Percentiles rank a stretch among this genome's conserved stretches.
Conservation (phyloP, 2,113 vertebrate genomes). For the Indicator indicator region DNA sequence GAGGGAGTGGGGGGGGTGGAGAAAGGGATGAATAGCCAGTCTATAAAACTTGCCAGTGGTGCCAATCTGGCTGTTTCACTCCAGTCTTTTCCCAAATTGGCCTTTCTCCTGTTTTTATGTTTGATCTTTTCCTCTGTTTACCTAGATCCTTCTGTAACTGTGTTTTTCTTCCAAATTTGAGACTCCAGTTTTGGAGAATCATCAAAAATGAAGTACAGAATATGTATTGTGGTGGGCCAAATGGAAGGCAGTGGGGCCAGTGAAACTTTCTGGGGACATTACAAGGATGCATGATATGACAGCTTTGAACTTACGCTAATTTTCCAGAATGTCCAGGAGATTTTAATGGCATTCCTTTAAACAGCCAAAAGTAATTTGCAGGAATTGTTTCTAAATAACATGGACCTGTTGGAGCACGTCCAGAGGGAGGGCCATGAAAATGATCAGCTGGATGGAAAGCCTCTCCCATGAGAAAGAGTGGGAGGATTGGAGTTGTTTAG, state of each 20-base stretch:
- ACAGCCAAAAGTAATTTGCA: neutral
- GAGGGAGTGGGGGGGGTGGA: neutral
- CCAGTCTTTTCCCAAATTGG: neutral
- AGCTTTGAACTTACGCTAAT: neutral
- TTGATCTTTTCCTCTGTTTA: neutral
- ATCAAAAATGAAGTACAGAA: neutral
- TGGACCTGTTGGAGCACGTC: neutral
- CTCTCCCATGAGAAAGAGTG: neutral
- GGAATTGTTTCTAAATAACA: neutral
- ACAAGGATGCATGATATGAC: neutral
- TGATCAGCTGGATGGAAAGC: neutral
- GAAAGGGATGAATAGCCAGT: neutral
- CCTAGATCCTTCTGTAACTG: neutral
- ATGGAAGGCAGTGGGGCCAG: neutral
- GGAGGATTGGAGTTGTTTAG: neutral
- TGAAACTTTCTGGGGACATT: neutral
- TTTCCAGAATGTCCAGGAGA: neutral
- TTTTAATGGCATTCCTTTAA: neutral
- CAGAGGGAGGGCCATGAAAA: neutral
- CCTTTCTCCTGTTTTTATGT: neutral
- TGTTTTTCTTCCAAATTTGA: neutral
- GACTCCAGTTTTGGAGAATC: neutral
- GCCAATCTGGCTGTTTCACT: neutral
- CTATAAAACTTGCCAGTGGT: neutral
- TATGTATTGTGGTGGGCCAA: neutral